These are phyloP conservation scores for Clivina fossor DNA, from an alignment of 2,888 invertebrate species.

Conservation along the genomic window DNA sequence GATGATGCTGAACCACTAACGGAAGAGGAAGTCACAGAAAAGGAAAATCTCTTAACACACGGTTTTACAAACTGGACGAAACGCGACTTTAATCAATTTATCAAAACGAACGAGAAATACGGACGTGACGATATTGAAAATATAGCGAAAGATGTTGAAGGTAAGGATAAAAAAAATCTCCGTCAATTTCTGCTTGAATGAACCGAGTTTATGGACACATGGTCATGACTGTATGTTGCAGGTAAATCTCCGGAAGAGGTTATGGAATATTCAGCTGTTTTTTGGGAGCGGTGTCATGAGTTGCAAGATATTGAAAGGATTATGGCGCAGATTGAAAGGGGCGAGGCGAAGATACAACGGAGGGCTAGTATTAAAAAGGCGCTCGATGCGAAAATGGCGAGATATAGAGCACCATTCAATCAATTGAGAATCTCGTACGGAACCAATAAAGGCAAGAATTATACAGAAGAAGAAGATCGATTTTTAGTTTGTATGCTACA, in stretches of 20 bases:
- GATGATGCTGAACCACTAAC: slow-evolving; percentile 90
- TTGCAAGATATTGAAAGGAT: slow-evolving; percentile 96
- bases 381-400: slow-evolving; percentile 81
- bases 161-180: too few relatives aligned
- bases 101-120: slow-evolving; percentile 97
- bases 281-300: slow-evolving; percentile 98
- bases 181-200: too few relatives aligned
- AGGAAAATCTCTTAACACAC: slow-evolving; percentile 88
- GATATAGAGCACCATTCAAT: slow-evolving; percentile 98
- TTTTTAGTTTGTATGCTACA: slow-evolving; percentile 98
- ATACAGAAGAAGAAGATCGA: slow-evolving; percentile 93
- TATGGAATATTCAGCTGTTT: slow-evolving; percentile 95
- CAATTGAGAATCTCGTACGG: slow-evolving; percentile 97
- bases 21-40: slow-evolving; percentile 89
- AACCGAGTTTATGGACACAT: too few relatives aligned
- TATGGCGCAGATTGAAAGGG: slow-evolving; percentile 97
- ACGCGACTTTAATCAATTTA: slow-evolving; percentile 98
- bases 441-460: slow-evolving; percentile 99
- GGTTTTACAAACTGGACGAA: slow-evolving; percentile 99
- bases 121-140: slow-evolving; percentile 97
- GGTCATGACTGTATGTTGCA: too few relatives aligned
- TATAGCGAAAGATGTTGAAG: slow-evolving; percentile 96
- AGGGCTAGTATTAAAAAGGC: slow-evolving; percentile 82
- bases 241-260: slow-evolving; percentile 95
- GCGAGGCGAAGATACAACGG: slow-evolving; percentile 95